Base-by-base conservation (phyloP, 2,797 vertebrate genomes). In the Xenops minutus region DNA sequence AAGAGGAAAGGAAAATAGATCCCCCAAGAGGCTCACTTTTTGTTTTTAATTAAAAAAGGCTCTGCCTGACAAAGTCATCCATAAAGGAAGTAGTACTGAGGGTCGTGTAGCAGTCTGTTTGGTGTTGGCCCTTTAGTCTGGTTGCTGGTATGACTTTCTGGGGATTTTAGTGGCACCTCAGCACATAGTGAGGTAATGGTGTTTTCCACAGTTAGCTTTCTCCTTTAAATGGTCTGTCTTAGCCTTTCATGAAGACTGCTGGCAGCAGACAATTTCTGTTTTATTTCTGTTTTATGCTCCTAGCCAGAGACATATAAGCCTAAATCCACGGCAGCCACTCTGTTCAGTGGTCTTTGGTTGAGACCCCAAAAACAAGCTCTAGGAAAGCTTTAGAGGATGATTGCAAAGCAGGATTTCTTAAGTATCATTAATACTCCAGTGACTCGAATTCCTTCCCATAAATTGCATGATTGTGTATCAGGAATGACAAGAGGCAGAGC, bases 1-100 rank as follows among this genome's bases (percentile, higher is more conserved):
- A 96, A 58, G 49, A 78, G 87, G 85, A 79, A 93, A 92, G 83
- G 89, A 92, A 97, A 96, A 96, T 77, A 96, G 80, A 93, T 94
- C 59, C 71, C 88, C 67, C 85, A 76, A 89, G 90, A 94, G 86
- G 26, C 59, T 89, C 77, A 29, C 55, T 84, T 88, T 75, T 95
- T 91, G 39, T 14, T 92, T 91, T 85, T 84, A 89, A 81, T 95
- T 88, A 15, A 76, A 85, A 93, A 96, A 66, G 36, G 14, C 75
- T 17, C 7, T n/a, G 39, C 54, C 3, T 23, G 85, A 82, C 55
- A 74, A 92, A 94, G 51, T 61, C 81, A 81, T 78, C 76, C 55
- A 73, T 91, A 88, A 89, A 96, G 58, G 59, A 89, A 89, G 91
- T 75, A 59, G n/a, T 51, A 36, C 39, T 0, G 7, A 73, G 62